Percentiles rank a stretch among this genome's conserved stretches.
These are phyloP conservation scores for Phylloscopus collybita DNA, from an alignment of 2,797 vertebrate genomes.

Conservation along the genomic window DNA sequence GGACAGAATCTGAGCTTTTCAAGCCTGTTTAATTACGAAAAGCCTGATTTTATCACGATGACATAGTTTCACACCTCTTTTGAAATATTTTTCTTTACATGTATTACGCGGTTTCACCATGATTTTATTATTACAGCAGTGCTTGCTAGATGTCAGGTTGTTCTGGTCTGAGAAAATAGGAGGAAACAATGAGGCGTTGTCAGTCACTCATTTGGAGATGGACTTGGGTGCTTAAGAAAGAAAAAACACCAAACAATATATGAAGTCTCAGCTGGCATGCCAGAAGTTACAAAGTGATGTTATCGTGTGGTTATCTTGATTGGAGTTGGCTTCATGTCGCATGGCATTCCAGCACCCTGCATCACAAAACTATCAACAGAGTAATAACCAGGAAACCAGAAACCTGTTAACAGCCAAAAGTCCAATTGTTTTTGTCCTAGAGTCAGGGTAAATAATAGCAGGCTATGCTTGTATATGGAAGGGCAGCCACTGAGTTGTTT, in stretches of 20 bases:
- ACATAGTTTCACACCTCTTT: conserved; percentile 45
- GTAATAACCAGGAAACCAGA: conserved; percentile 2
- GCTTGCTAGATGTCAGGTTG: background rate
- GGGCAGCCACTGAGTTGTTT: background rate
- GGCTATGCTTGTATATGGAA: background rate
- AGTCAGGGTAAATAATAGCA: background rate
- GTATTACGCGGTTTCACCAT: background rate
- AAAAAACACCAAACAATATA: background rate
- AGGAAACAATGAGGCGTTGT: conserved; percentile 17
- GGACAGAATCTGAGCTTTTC: background rate
- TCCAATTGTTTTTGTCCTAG: background rate
- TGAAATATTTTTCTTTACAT: conserved; percentile 40
- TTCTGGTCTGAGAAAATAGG: background rate
- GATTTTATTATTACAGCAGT: background rate
- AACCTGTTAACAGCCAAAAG: background rate
- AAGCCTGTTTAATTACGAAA: background rate
- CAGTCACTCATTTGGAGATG: background rate
- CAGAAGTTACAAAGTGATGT: background rate
- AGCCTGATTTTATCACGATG: conserved; percentile 20
- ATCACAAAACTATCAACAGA: background rate
- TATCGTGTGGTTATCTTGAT: background rate
- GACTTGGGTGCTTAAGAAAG: background rate
- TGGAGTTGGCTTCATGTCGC: background rate
- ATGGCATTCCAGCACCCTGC: background rate
- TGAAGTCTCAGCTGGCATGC: background rate